These are phyloP conservation scores for Hydrophis major DNA, from an alignment of 2,797 vertebrate species.

Conservation along the genomic window DNA sequence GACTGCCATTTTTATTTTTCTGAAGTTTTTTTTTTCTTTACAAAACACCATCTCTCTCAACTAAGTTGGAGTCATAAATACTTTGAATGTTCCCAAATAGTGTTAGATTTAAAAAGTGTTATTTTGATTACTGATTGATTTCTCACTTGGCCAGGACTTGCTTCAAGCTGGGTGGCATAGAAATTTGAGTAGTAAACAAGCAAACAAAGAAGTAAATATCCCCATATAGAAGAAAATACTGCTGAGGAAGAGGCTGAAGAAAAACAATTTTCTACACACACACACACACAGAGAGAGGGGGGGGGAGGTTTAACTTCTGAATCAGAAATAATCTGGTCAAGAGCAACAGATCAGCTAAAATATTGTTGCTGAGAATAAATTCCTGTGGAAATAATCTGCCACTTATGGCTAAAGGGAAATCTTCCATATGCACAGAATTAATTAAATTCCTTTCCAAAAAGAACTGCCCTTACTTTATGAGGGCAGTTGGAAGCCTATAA, in stretches of 20 bases:
- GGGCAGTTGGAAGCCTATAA: slow-evolving; percentile 65
- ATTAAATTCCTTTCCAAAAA: slow-evolving; percentile 67
- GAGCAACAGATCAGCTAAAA: slow-evolving; percentile 38
- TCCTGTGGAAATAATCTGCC: slow-evolving; percentile 52
- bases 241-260: not conserved
- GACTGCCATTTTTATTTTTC: not conserved
- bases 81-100: not conserved
- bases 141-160: not conserved
- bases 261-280: not conserved
- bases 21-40: not conserved
- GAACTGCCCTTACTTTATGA: slow-evolving; percentile 60
- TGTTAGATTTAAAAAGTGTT: not conserved
- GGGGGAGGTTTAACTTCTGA: not conserved
- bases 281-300: not conserved
- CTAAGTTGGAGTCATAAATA: not conserved
- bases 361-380: slow-evolving; percentile 40
- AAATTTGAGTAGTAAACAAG: not conserved
- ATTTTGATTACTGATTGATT: not conserved
- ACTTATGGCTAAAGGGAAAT: slow-evolving; percentile 48
- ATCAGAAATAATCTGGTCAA: slow-evolving; percentile 17
- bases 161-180: not conserved
- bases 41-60: not conserved
- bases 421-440: slow-evolving; percentile 64
- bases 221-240: not conserved
- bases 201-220: not conserved